Evolutionary conservation across 1,140 invertebrate species (phyloP), one percentile per base, ranked within the genome.

Genomic region (Drosophila ogumai): DNA sequence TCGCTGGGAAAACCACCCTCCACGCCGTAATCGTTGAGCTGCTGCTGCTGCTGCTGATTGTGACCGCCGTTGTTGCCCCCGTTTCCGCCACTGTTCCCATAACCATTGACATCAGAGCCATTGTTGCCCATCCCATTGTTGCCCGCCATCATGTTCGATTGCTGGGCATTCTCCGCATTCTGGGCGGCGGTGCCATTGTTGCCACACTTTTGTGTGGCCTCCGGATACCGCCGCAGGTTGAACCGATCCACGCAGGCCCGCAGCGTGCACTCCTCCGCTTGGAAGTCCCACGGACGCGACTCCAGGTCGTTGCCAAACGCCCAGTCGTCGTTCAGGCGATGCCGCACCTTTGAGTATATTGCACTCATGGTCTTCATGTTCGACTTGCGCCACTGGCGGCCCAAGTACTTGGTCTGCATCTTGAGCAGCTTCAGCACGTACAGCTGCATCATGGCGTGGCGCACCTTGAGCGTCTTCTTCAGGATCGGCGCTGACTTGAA

Each of bases 291-390:
- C 5, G 98, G 98, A 77, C 98, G 94, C 6, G 98, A 98, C 94
- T 99, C 98, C 78, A 99, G 95, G 94, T 99, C 98, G 94, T 99
- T 99, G 38, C 99, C 99, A 95, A 98, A 99, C 13, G 99, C 99
- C 99, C 99, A 99, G 92, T 99, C 99, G 93, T 99, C 99, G 91
- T 99, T 99, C 1, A 99, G 94, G 54, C 98, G 95, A 94, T 98
- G 97, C 46, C 97, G 93, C 58, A 98, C 99, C 95, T 99, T 99
- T 56, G 98, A 96, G 93, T 99, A 99, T 92, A 99, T 99, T 38
- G 98, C 98, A 92, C 98, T 99, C 94, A 99, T 99, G 0, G 98
- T 99, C 93, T 99, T 99, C 99, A 99, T 99, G 92, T 99, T 99
- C 1, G 97, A 97, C 93, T 99, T 99, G 6, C 99, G 95, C 99